Evolutionary conservation across 2,888 invertebrate genomes (phyloP).

Genomic region (Volucella bombylans): DNA sequence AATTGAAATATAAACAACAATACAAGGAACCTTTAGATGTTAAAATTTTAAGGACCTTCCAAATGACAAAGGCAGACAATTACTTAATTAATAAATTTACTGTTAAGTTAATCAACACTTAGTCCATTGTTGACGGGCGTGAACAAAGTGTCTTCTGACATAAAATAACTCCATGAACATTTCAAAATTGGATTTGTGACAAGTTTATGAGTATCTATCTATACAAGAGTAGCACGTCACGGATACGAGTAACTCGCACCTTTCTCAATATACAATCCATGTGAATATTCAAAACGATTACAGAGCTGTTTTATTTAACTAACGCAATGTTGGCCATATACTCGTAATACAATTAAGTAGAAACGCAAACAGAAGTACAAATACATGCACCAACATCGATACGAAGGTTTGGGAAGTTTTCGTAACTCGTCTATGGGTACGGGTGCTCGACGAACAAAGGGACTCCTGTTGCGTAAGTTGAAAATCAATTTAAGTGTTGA

Average conservation of each 20-base stretch:
- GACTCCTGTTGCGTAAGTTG: constrained; percentile 48
- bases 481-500: constrained; percentile 47
- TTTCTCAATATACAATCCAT: constrained; percentile 1
- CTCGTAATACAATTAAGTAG: constrained; percentile 16
- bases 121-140: constrained; percentile 28
- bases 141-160: constrained; percentile 25
- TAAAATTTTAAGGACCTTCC: neutral
- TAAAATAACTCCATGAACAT: constrained; percentile 47
- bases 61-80: neutral
- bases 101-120: constrained; percentile 33
- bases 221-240: too few species aligned
- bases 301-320: constrained; percentile 34
- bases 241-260: too few species aligned
- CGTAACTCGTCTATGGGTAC: constrained; percentile 22
- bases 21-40: neutral
- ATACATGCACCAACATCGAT: neutral
- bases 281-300: constrained; percentile 34
- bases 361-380: constrained; percentile 8
- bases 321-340: constrained; percentile 23
- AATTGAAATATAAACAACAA: constrained; percentile 23
- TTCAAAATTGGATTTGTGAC: constrained; percentile 35
- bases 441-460: constrained; percentile 22
- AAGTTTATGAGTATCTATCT: neutral
- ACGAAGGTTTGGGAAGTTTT: constrained; percentile 27
- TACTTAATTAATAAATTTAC: constrained; percentile 36